Base-by-base conservation (phyloP, 2,888 invertebrate species). In the Physocephala rufipes region DNA sequence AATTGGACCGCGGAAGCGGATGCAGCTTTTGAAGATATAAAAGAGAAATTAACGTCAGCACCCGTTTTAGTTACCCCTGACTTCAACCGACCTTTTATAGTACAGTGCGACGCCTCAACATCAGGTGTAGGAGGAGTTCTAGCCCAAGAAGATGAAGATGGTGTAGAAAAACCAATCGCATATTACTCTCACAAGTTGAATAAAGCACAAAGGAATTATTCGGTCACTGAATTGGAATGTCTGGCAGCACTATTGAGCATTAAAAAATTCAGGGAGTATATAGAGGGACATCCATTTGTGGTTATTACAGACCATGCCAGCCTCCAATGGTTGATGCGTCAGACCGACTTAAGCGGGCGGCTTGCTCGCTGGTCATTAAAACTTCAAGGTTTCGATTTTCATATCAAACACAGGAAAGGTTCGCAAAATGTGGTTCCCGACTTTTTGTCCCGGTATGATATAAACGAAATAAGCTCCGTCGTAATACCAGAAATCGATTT, bases 281-380 rank as follows among this genome's bases (percentile, higher is more conserved):
- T 74, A 2, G 71, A 71, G 47, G 70, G 73, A 1, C 74, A 75
- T 28, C 67, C 66, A 19, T 78, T 78, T 49, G 76, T 53, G 1
- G 74, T 77, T 0, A 67, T 76, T 21, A 78, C 80, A 4, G 81
- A 82, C 71, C 78, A 80, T 53, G 74, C 75, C n/a, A 77, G 78
- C 5, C 64, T 81, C 0, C 68, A 76, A 62, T 82, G 79, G 79
- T 73, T 82, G 0, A 72, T 77, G 73, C 76, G 73, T 9, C 74
- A 79, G 67, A 77, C 77, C 36, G 78, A 79, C 28, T 77, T 79
- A 2, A 74, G 70, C 30, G 59, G 79, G 75, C 24, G 75, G 15
- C 21, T 75, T 4, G 73, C 72, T 24, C 55, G 69, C 4, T 72
- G 71, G 65, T 70, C 70, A 15, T 58, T 74, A 9, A 70, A 65